Base-by-base conservation (phyloP, 2,113 vertebrate genomes). In the Upupa epops region DNA sequence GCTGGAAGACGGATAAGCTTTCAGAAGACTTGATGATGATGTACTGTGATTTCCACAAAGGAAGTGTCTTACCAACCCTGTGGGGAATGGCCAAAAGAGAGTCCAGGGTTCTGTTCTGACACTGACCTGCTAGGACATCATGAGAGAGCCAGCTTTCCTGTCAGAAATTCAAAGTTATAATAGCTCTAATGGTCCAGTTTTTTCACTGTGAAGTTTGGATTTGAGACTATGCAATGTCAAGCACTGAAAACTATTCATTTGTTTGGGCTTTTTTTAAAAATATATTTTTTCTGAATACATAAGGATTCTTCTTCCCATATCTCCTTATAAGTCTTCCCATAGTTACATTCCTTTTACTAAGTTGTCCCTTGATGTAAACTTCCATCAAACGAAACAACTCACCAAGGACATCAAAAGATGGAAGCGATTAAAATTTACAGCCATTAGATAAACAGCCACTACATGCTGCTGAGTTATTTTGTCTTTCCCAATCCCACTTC, bases 1-100 rank as follows among this genome's bases (percentile, higher is more conserved):
- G 28, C 11, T 54, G 36, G 28, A 86, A 65, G 66, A 72, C 5
- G 74, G 63, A 55, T 54, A 42, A 58, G 10, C 36, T 91, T 66
- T 87, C 46, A 76, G 46, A 87, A 85, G 52, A 55, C 42, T 66
- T 37, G 29, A 45, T 34, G 56, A 34, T 52, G 64, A 59, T 1
- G 1, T 36, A 8, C 42, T n/a, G 37, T 56, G 34, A 65, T 13
- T 75, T 49, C 25, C 2, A 5, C 46, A 61, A 69, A 72, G 26
- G 36, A 70, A 4, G 9, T 3, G 7, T 74, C 79, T 49, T 83
- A 29, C 28, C 59, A 36, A 37, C 36, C 28, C 21, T 59, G 28
- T 0, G 2, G 60, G 14, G 25, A 65, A 26, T 0, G 3, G 42
- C 4, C 1, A 9, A 52, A 72, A 69, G 28, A 54, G 37, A 12